Percentiles rank a stretch among this genome's conserved stretches.
phyloP scores from a whole-genome alignment of 2,797 vertebrate genomes.

The Macroramphosus scolopax region DNA sequence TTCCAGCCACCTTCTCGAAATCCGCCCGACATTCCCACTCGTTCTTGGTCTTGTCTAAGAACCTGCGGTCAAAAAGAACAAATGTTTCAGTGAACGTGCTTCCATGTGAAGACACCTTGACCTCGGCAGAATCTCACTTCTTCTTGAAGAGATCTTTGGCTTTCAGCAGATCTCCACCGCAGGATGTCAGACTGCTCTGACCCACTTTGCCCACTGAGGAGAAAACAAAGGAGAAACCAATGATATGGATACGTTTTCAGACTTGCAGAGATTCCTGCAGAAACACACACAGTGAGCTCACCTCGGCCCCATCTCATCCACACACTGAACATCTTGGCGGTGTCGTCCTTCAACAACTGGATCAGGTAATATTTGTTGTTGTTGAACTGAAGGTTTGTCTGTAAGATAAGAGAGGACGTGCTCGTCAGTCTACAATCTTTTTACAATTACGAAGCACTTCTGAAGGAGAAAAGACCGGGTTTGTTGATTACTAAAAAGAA shows the following conservation, averaged over 20 bases:
- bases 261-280: no score
- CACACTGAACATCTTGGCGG: conserved; percentile 79
- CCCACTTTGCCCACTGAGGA: conserved; percentile 87
- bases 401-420: conserved; percentile 9
- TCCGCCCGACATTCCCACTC: conserved; percentile 76
- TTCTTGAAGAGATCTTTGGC: conserved; percentile 87
- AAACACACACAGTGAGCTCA: conserved; percentile 40
- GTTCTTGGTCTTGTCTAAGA: conserved; percentile 91
- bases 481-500: no score
- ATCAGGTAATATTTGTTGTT: conserved; percentile 94
- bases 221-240: conserved; percentile 9
- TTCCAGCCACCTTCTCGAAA: conserved; percentile 86
- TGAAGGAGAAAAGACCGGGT: no score
- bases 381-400: conserved; percentile 93
- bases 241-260: no score
- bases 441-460: no score
- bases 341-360: conserved; percentile 86
- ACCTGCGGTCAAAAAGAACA: conserved; percentile 66
- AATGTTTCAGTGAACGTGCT: neutral
- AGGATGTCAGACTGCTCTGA: conserved; percentile 78
- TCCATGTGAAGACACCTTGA: neutral
- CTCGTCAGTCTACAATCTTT: no score
- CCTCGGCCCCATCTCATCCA: conserved; percentile 94
- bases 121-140: conserved; percentile 74
- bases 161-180: conserved; percentile 79